phyloP scores from a whole-genome alignment of 2,888 invertebrate genomes.

The Eristalis tenax region DNA sequence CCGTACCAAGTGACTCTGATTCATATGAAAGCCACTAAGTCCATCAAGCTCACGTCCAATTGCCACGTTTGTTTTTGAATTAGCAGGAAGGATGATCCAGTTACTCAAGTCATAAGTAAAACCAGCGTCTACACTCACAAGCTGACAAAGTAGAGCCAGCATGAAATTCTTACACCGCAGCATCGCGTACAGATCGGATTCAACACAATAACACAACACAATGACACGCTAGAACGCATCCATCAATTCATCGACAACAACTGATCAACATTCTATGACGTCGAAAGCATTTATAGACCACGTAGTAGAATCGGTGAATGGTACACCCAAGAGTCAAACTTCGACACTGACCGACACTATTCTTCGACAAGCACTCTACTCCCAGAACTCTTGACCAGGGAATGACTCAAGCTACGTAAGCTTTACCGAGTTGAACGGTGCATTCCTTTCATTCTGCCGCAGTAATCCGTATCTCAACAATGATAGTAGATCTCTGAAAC shows the following conservation, averaged over 20 bases:
- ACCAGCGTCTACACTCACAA: conserved; percentile 19
- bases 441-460: conserved; percentile 37
- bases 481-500: conserved; percentile 38
- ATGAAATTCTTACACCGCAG: conserved; percentile 2
- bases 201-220: conserved; percentile 9
- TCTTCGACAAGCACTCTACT: background rate
- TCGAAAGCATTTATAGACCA: conserved; percentile 60
- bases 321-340: conserved; percentile 23
- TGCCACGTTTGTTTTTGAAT: conserved; percentile 19
- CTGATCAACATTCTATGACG: conserved; percentile 47
- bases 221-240: conserved; percentile 23
- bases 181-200: conserved; percentile 23
- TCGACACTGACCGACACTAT: conserved; percentile 11
- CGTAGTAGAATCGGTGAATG: background rate
- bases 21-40: conserved; percentile 20
- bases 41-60: background rate
- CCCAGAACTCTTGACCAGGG: conserved; percentile 31
- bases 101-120: conserved; percentile 50
- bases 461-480: conserved; percentile 28
- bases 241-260: conserved; percentile 53
- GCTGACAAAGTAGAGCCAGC: conserved; percentile 24
- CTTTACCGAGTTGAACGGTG: conserved; percentile 40
- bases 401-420: background rate
- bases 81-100: conserved; percentile 64
- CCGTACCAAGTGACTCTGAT: conserved; percentile 18